A percentile compares a stretch with the other conserved stretches of the same genome.
These are phyloP conservation scores for Calyptomena viridis DNA, from an alignment of 2,113 vertebrate species.

Conservation along the genomic window DNA sequence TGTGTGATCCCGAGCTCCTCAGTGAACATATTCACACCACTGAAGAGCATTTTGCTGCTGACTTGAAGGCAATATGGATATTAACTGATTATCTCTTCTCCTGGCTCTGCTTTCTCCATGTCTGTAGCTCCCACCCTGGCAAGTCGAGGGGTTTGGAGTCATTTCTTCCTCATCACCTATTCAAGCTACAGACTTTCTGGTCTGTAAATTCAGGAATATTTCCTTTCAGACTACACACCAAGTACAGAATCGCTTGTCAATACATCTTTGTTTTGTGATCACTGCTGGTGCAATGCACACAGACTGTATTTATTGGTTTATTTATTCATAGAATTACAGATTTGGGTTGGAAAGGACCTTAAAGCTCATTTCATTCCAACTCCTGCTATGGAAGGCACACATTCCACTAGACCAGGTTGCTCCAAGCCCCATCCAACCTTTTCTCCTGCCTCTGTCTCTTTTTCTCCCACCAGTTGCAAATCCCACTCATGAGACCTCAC, in stretches of 20 bases:
- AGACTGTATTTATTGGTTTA: background rate
- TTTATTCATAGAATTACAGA: background rate
- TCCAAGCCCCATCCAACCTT: background rate
- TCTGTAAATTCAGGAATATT: background rate
- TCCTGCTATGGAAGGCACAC: accelerated
- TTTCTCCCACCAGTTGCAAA: background rate
- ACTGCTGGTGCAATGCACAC: accelerated
- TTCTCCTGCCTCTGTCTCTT: background rate
- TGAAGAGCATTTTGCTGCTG: background rate
- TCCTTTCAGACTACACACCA: background rate
- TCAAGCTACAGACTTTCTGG: background rate
- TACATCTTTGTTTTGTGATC: background rate
- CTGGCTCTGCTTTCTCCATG: background rate
- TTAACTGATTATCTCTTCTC: background rate
- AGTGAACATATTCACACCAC: background rate
- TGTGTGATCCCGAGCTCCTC: background rate
- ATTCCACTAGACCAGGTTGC: background rate
- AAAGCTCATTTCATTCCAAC: background rate
- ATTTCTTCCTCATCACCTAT: background rate
- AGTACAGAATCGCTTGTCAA: background rate
- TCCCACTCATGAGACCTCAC: background rate
- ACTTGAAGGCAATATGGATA: background rate
- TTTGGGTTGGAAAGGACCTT: background rate
- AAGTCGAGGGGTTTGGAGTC: background rate
- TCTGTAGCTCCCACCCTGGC: background rate